phyloP scores from a whole-genome alignment of 2,113 vertebrate species.

The Amphiprion ocellaris region DNA sequence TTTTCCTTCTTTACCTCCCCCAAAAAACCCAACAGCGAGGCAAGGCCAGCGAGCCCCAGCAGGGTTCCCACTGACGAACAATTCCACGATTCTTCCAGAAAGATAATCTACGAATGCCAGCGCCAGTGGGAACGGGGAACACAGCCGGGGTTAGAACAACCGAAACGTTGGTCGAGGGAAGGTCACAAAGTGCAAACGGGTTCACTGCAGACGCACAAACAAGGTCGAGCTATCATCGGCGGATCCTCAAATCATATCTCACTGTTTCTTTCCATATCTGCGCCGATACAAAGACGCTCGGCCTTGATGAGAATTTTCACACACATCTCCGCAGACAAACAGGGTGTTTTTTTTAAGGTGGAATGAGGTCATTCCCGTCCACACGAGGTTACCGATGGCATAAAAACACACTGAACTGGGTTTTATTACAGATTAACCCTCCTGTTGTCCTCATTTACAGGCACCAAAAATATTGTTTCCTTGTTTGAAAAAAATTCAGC shows the following conservation, averaged over 20 bases:
- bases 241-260: slow-evolving; percentile 58
- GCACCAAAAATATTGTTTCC: too few relatives aligned
- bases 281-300: slow-evolving; percentile 39
- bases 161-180: slow-evolving; percentile 24
- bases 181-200: slow-evolving; percentile 21
- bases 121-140: slow-evolving; percentile 12
- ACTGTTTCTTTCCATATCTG: slow-evolving; percentile 57
- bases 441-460: too few relatives aligned
- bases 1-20: neutral
- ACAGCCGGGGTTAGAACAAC: neutral
- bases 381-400: too few relatives aligned
- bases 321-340: slow-evolving; percentile 36
- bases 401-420: too few relatives aligned
- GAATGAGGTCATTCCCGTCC: slow-evolving; percentile 35
- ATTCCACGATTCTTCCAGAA: slow-evolving; percentile 12
- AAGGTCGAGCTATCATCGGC: slow-evolving; percentile 51
- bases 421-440: too few relatives aligned
- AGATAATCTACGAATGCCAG: slow-evolving; percentile 4
- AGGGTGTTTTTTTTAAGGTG: neutral
- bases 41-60: slow-evolving; percentile 63
- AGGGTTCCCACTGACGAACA: slow-evolving; percentile 33
- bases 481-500: too few relatives aligned
- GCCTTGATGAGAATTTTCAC: slow-evolving; percentile 71
- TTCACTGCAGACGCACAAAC: slow-evolving; percentile 29
- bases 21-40: slow-evolving; percentile 43